Base-by-base conservation (phyloP, 2,888 invertebrate genomes). In the Catocala sponsa region DNA sequence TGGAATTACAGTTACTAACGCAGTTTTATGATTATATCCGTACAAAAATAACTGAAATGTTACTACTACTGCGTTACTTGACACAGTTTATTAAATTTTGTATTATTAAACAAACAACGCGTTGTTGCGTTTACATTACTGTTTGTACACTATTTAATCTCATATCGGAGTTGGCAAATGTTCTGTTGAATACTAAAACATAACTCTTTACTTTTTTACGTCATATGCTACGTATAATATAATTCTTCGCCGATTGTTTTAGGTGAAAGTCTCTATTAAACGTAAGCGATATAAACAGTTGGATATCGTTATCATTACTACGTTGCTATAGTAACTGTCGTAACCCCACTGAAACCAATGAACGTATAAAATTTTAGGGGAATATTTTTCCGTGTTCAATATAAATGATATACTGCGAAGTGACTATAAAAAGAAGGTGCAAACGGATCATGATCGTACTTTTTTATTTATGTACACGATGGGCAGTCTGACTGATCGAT, bases 311-410 rank as follows among this genome's bases (percentile, higher is more conserved):
- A 70, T 59, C 65, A 75, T 70, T 73, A 76, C 59, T 60, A 56
- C 50, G 74, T 76, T 68, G 56, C 72, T 72, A 81, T 79, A 77
- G 74, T 80, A 72, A 81, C 79, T 66, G 60, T 72, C 76, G 72
- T 80, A 79, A 80, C 74, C 77, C 74, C 76, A 76, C 78, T 79
- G 70, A 79, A 84, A 79, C 81, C 78, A 82, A 80, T 81, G 75
- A 76, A 80, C 75, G 80, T 80, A 82, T 81, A 79, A 79, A 81
- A 74, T 80, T 80, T 79, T 74, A 73, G 78, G 78, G 71, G 74
- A 79, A 80, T 74, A 80, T 81, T 76, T 77, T 75, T 72, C 76
- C 78, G 72, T 80, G 73, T 78, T 79, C 77, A 73, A 76, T 82
- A 82, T 78, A 64, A 75, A 76, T 83, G 73, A 78, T 81, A 77